Conservation (phyloP, 2,113 vertebrate genomes). For the Microtus oregoni region DNA sequence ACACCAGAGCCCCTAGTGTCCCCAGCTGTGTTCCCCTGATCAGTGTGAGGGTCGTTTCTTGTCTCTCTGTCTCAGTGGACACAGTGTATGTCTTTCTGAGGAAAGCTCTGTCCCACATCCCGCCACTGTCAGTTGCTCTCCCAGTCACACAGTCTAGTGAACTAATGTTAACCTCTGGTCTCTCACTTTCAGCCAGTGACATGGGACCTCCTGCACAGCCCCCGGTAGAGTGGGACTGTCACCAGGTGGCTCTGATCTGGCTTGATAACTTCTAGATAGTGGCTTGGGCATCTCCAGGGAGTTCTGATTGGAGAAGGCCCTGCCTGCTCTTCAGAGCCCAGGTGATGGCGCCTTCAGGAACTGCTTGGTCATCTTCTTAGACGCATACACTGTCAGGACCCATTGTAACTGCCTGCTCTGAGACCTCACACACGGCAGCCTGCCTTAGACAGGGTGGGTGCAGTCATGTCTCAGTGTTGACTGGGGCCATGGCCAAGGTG, state of each 20-base stretch:
- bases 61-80: background rate
- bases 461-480: background rate
- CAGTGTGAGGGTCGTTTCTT: background rate
- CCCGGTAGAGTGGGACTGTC: background rate
- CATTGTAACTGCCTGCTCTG: background rate
- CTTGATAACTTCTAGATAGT: background rate
- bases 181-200: background rate
- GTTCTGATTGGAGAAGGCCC: background rate
- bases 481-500: background rate
- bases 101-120: background rate
- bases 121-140: background rate
- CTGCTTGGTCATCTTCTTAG: background rate
- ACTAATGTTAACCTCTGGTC: background rate
- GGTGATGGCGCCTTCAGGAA: background rate
- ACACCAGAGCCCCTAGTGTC: background rate
- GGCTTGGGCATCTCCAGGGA: no score
- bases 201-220: background rate
- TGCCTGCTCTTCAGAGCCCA: background rate
- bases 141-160: background rate
- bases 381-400: background rate
- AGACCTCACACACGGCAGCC: background rate
- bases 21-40: no score
- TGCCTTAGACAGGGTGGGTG: no score
- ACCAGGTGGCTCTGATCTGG: background rate
- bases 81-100: background rate